Evolutionary conservation across 1,140 invertebrate genomes (phyloP).

Genomic region (Helicoverpa zea): DNA sequence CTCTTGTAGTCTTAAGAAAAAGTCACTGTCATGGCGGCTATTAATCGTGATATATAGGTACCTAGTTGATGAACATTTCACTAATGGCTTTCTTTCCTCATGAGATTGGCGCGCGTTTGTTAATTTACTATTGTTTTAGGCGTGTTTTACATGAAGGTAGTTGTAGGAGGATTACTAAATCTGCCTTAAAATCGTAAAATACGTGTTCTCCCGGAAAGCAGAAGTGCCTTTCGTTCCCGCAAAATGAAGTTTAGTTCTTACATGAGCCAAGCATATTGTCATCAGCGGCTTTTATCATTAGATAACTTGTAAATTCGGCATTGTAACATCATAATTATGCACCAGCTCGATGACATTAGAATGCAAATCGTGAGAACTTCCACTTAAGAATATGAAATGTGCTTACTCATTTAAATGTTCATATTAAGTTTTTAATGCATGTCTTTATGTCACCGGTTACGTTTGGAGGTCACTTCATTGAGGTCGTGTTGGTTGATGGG

Average conservation of each 20-base stretch:
- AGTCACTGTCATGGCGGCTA: background rate
- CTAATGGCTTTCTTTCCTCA: conserved; percentile 7
- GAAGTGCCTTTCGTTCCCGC: too few species aligned
- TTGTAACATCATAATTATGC: background rate
- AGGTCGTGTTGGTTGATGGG: background rate
- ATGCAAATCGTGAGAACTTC: conserved; percentile 18
- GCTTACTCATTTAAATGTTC: conserved; percentile 11
- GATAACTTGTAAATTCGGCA: background rate
- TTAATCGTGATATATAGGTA: background rate
- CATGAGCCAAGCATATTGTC: background rate
- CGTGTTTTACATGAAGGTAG: background rate
- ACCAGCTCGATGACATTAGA: conserved; percentile 17
- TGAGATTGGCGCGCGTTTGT: background rate
- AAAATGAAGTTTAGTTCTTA: too few species aligned
- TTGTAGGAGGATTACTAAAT: background rate
- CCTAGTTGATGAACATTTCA: background rate
- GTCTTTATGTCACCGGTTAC: conserved; percentile 3
- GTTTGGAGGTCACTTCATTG: background rate
- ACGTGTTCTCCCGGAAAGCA: too few species aligned
- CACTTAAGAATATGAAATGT: background rate
- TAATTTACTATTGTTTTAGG: background rate
- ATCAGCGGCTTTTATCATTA: background rate
- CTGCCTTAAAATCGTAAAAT: too few species aligned
- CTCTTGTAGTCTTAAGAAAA: background rate
- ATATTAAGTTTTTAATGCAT: conserved; percentile 8